Evolutionary conservation across 1,140 invertebrate species (phyloP).

Genomic region (Lepidurus apus): DNA sequence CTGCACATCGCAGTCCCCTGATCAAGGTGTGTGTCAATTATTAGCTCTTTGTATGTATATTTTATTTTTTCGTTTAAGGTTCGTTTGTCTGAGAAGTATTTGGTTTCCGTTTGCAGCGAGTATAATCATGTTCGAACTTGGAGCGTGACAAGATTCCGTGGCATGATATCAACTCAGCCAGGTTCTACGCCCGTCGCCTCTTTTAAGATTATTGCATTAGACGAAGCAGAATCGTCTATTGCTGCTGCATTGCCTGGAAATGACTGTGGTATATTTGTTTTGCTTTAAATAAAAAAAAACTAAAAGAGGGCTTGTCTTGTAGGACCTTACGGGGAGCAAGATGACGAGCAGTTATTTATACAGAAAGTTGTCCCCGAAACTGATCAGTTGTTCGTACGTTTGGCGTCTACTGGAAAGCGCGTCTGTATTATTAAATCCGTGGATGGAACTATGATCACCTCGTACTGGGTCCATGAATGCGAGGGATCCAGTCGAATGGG

Average conservation of each 20-base stretch:
- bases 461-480: constrained; percentile 95
- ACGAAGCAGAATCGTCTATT: constrained; percentile 71
- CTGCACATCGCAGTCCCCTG: constrained; percentile 91
- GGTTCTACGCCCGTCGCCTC: constrained; percentile 92
- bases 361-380: constrained; percentile 96
- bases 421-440: constrained; percentile 93
- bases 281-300: constrained; percentile 25
- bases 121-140: constrained; percentile 97
- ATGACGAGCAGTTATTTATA: constrained; percentile 95
- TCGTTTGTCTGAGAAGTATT: constrained; percentile 90
- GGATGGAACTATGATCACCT: constrained; percentile 87
- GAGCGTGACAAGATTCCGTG: constrained; percentile 83
- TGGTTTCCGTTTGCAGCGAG: constrained; percentile 95
- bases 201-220: constrained; percentile 90
- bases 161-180: constrained; percentile 94
- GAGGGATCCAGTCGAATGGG: constrained; percentile 90
- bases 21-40: constrained; percentile 64
- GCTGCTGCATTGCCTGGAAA: constrained; percentile 68
- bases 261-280: constrained; percentile 60
- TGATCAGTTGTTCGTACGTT: constrained; percentile 84
- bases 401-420: constrained; percentile 90
- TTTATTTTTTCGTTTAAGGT: constrained; percentile 54
- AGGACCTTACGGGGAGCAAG: constrained; percentile 95
- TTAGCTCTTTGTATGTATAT: constrained; percentile 32
- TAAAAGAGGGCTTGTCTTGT: background rate